phyloP scores from a whole-genome alignment of 2,797 vertebrate species.

The Netta rufina region DNA sequence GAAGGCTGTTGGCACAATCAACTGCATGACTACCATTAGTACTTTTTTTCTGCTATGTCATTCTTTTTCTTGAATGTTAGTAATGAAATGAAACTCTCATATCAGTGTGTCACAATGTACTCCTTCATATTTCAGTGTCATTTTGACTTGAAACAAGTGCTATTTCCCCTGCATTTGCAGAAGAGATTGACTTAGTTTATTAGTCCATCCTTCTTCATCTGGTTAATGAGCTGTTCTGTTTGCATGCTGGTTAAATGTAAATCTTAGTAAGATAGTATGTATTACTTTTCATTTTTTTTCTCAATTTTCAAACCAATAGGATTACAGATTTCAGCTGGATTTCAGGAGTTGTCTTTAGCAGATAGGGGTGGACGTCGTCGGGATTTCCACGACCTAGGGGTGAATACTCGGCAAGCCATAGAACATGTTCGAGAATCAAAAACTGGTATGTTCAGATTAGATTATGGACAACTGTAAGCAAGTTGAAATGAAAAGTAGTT shows the following conservation, averaged over 20 bases:
- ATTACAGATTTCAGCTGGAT: slow-evolving; percentile 87
- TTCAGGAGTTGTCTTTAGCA: slow-evolving; percentile 87
- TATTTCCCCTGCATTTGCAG: background rate
- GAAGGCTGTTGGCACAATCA: background rate
- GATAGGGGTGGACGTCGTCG: slow-evolving; percentile 89
- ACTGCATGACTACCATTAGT: background rate
- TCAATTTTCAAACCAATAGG: slow-evolving; percentile 21
- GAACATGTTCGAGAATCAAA: slow-evolving; percentile 91
- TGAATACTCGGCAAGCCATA: slow-evolving; percentile 89
- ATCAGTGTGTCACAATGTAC: background rate
- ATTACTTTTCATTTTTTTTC: background rate
- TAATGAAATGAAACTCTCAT: background rate
- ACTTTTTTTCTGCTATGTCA: background rate
- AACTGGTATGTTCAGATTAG: slow-evolving; percentile 75
- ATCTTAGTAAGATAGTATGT: background rate
- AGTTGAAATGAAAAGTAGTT: background rate
- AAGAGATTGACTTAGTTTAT: background rate
- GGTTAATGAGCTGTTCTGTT: background rate
- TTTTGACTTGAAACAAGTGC: background rate
- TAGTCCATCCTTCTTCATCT: background rate
- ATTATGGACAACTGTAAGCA: background rate
- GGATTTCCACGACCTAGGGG: slow-evolving; percentile 87
- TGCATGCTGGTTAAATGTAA: background rate
- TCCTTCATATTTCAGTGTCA: background rate
- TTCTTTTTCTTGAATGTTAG: background rate